Evolutionary conservation across 2,888 invertebrate species (phyloP).

Genomic region (Pogonocherus hispidulus): DNA sequence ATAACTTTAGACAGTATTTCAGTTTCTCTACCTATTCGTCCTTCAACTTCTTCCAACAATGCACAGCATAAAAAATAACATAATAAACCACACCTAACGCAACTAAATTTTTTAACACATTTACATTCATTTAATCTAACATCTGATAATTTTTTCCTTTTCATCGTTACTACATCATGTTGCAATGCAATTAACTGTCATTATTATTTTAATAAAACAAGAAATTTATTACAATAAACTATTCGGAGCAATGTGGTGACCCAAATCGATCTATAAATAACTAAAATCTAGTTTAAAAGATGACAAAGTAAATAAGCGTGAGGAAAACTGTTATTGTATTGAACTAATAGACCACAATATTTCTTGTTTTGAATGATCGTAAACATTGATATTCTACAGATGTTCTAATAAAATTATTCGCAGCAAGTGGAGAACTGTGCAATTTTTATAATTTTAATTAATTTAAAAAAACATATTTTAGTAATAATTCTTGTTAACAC

Average conservation of each 20-base stretch:
- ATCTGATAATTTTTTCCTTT: background rate
- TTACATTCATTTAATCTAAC: background rate
- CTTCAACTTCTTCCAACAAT: constrained; percentile 6
- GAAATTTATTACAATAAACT: background rate
- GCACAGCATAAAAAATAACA: background rate
- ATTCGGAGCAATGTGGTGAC: background rate
- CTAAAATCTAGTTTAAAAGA: background rate
- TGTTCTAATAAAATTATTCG: too few species aligned
- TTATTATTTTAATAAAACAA: constrained; percentile 2
- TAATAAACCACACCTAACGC: background rate
- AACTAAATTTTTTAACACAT: background rate
- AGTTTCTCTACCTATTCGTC: background rate
- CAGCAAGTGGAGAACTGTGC: too few species aligned
- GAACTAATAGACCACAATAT: background rate
- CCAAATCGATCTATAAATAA: background rate
- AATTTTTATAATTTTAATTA: too few species aligned
- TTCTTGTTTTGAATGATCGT: background rate
- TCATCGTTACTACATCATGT: background rate
- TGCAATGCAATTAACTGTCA: background rate
- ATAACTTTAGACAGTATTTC: background rate
- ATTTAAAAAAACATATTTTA: too few species aligned
- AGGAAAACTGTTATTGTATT: background rate
- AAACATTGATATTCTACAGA: background rate
- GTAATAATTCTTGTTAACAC: too few species aligned
- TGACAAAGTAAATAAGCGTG: background rate